phyloP scores from a whole-genome alignment of 1,140 invertebrate species.

The Caerostris darwini region DNA sequence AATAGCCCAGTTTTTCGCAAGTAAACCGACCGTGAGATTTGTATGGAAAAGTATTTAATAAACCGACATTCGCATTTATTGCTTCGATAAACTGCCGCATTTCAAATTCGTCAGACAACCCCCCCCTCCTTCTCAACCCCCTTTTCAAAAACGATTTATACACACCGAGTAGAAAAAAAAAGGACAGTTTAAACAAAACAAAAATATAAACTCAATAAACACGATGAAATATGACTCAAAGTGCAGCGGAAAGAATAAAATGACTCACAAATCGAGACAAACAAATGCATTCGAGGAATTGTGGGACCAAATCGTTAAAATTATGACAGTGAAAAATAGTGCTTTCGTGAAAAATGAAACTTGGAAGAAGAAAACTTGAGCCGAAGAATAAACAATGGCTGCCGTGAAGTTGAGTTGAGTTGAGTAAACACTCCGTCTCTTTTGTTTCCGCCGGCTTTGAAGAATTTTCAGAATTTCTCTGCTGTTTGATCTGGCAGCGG shows the following conservation, averaged over 20 bases:
- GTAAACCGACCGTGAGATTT: constrained; percentile 25
- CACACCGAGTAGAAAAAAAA: neutral
- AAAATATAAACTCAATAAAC: constrained; percentile 67
- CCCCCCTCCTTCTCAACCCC: neutral
- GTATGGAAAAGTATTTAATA: constrained; percentile 62
- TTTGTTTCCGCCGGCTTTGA: constrained; percentile 50
- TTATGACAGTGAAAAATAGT: constrained; percentile 74
- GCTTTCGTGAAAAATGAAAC: constrained; percentile 65
- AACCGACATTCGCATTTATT: constrained; percentile 64
- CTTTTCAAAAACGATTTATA: constrained; percentile 56
- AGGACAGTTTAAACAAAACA: neutral
- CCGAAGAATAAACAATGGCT: constrained; percentile 68
- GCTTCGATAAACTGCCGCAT: constrained; percentile 56
- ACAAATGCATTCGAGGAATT: constrained; percentile 60
- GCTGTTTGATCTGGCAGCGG: constrained; percentile 61
- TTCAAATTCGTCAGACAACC: constrained; percentile 51
- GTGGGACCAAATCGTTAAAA: constrained; percentile 69
- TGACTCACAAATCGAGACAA: constrained; percentile 63
- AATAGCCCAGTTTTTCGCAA: neutral
- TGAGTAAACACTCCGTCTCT: constrained; percentile 60
- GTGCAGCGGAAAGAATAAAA: constrained; percentile 41
- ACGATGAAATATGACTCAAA: constrained; percentile 62
- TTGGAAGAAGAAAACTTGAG: constrained; percentile 58
- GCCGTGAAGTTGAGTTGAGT: constrained; percentile 46
- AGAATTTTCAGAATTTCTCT: constrained; percentile 44